Evolutionary conservation across 2,888 invertebrate species (phyloP).

Genomic region (Rhagonycha lutea): DNA sequence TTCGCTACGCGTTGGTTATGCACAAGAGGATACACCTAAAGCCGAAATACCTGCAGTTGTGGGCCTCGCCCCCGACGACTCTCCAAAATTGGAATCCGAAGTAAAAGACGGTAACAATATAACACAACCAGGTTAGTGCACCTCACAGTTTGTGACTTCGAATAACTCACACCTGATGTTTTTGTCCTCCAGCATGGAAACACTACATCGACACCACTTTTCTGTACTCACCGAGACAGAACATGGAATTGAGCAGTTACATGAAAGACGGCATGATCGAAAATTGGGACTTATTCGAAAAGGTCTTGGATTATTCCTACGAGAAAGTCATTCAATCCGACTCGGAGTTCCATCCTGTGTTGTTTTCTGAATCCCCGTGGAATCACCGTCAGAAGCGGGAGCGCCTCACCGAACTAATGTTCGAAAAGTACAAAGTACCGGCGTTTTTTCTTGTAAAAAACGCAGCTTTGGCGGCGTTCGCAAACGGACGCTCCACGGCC

Average conservation of each 20-base stretch:
- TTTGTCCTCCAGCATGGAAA: slow-evolving; percentile 56
- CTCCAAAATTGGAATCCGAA: slow-evolving; percentile 73
- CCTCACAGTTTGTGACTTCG: neutral
- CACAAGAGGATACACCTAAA: slow-evolving; percentile 99
- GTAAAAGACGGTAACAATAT: slow-evolving; percentile 68
- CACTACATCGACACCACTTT: slow-evolving; percentile 93
- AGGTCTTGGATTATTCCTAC: slow-evolving; percentile 93
- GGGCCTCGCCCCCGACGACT: slow-evolving; percentile 76
- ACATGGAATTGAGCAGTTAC: slow-evolving; percentile 88
- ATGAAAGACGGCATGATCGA: slow-evolving; percentile 99
- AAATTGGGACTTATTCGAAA: slow-evolving; percentile 98
- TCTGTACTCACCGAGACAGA: slow-evolving; percentile 85
- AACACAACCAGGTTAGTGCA: slow-evolving; percentile 13
- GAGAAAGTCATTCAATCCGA: slow-evolving; percentile 90
- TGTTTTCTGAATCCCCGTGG: slow-evolving; percentile 99
- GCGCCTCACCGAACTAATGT: slow-evolving; percentile 94
- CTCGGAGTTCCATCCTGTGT: slow-evolving; percentile 92
- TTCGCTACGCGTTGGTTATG: slow-evolving; percentile 89
- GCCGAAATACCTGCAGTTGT: slow-evolving; percentile 94
- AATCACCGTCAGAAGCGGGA: slow-evolving; percentile 91
- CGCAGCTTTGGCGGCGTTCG: slow-evolving; percentile 96
- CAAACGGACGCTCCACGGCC: slow-evolving; percentile 88
- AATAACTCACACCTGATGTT: neutral
- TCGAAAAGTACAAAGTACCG: slow-evolving; percentile 98
- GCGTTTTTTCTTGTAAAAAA: slow-evolving; percentile 98